A percentile compares a stretch with the other conserved stretches of the same genome.
These are phyloP conservation scores for Listronotus bonariensis DNA, from an alignment of 1,140 invertebrate species.

Conservation along the genomic window DNA sequence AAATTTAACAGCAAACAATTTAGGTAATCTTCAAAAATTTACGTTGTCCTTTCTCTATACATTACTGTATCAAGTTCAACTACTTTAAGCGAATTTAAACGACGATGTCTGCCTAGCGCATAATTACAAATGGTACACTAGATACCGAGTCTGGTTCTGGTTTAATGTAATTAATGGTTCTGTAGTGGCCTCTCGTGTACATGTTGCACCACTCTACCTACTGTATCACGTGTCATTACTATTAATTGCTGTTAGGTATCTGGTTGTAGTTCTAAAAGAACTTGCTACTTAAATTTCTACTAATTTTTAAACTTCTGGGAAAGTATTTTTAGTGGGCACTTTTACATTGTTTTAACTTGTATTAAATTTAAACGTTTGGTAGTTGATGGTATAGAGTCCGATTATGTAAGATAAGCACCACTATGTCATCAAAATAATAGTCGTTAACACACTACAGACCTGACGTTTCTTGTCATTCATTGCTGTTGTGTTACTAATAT, in stretches of 20 bases:
- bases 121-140: conserved; percentile 21
- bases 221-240: conserved; percentile 28
- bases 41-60: too few relatives aligned
- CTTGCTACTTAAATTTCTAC: conserved; percentile 6
- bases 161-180: conserved; percentile 23
- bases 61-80: too few relatives aligned
- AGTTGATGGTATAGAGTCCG: too few relatives aligned
- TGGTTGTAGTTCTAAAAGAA: conserved; percentile 21
- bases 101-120: conserved; percentile 4
- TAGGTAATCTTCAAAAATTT: too few relatives aligned
- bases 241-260: conserved; percentile 26
- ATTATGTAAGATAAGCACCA: too few relatives aligned
- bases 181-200: conserved; percentile 17
- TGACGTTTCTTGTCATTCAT: too few relatives aligned
- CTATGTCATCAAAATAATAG: too few relatives aligned
- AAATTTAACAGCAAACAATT: too few relatives aligned
- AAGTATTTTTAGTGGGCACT: conserved; percentile 5
- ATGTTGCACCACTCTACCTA: conserved; percentile 15
- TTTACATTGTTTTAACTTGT: conserved; percentile 10
- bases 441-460: too few relatives aligned
- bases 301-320: conserved; percentile 15
- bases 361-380: conserved; percentile 16
- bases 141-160: conserved; percentile 26
- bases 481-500: too few relatives aligned
- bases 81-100: conserved; percentile 24